Percentiles rank a stretch among this genome's conserved stretches.
Conservation (phyloP, 2,113 vertebrate species). For the Phylloscopus trochilus region DNA sequence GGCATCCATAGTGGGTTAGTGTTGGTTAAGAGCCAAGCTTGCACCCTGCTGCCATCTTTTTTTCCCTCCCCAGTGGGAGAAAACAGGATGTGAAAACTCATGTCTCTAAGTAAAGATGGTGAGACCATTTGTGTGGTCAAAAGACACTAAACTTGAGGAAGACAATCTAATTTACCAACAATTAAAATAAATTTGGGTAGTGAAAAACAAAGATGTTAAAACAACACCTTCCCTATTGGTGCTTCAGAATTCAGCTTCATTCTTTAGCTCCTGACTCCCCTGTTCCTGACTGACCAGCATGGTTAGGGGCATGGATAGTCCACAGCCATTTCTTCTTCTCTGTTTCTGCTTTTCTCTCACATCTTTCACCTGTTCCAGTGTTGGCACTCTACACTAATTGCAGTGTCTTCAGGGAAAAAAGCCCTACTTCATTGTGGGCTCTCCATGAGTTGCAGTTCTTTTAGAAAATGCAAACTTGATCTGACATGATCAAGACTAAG, state of each 20-base stretch:
- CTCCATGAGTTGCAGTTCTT: neutral
- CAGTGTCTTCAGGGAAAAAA: neutral
- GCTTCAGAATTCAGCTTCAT: neutral
- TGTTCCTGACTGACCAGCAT: rapidly evolving
- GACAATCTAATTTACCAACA: neutral
- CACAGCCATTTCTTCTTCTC: neutral
- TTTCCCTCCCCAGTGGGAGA: neutral
- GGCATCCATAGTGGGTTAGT: neutral
- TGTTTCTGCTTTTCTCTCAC: neutral
- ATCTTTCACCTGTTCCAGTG: neutral
- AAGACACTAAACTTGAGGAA: neutral
- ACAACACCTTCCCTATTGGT: neutral
- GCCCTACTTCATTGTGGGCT: rapidly evolving
- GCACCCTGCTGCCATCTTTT: neutral
- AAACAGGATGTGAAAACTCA: neutral
- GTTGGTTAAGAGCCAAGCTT: neutral
- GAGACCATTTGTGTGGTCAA: neutral
- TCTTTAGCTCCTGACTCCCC: neutral
- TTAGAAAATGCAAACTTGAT: neutral
- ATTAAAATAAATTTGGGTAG: neutral
- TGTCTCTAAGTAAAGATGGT: neutral
- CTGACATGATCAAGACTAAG: neutral
- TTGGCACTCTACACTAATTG: neutral
- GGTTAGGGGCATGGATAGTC: too few relatives aligned
- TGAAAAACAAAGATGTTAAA: neutral